Base-by-base conservation (phyloP, 2,797 vertebrate genomes). In the Sus cebifrons region DNA sequence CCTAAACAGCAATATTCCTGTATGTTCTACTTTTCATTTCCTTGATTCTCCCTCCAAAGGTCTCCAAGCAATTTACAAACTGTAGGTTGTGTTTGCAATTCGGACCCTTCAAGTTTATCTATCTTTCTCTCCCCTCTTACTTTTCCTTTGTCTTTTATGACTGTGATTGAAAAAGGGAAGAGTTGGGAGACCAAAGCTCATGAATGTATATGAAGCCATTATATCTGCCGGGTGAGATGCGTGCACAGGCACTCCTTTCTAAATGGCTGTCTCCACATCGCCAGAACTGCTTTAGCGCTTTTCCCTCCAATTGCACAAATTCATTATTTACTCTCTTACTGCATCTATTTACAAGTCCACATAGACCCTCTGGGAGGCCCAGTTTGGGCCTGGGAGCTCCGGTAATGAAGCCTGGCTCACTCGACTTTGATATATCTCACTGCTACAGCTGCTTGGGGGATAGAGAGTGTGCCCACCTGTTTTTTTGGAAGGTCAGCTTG, bases 291-390 rank as follows among this genome's bases (percentile, higher is more conserved):
- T 93, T 96, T 95, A 85, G 92, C 89, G 85, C 94, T 82, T 97
- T 89, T 91, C 58, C 95, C 89, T 98, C 97, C 97, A 95, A 74
- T 95, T 92, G 97, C 96, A 82, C 96, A 96, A 98, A 95, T n/a
- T 74, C 96, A 97, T 97, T 98, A 96, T 97, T 98, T 98, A 97
- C 96, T 98, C 60, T 97, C 97, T 98, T 95, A 98, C 97, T 97
- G 75, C 92, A 77, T 97, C 96, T 98, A 89, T 98, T 98, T 98
- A 98, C 97, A 98, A 98, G 97, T 95, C 96, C 94, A 86, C 95
- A 89, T 65, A 97, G 95, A 79, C 96, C 78, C 95, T 96, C 94
- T 86, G 95, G 94, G 97, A 97, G 85, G 96, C 97, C 96, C 96
- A 94, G 29, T 96, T 97, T 65, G n/a, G 98, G 96, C 92, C 96